Evolutionary conservation across 1,140 invertebrate species (phyloP).

Genomic region (Mycetomoellerius zeteki): DNA sequence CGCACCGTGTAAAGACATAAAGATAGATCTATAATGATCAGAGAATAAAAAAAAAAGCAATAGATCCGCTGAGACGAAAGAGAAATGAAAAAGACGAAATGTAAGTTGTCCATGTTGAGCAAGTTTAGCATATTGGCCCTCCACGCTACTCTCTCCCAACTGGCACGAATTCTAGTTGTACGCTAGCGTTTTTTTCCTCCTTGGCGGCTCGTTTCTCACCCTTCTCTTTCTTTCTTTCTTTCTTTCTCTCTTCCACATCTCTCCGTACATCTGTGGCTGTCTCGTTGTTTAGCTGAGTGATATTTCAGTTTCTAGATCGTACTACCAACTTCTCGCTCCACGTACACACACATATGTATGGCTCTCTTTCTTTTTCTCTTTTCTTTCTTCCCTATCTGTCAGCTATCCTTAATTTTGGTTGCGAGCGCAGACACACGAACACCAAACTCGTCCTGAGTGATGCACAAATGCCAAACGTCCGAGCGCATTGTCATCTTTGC

Average conservation of each 20-base stretch:
- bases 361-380: constrained; percentile 22
- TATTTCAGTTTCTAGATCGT: constrained; percentile 53
- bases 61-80: constrained; percentile 81
- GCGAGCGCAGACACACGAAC: constrained; percentile 67
- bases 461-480: constrained; percentile 68
- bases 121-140: constrained; percentile 83
- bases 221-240: not conserved
- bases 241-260: constrained; percentile 7
- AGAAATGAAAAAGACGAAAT: constrained; percentile 83
- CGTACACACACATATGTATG: constrained; percentile 25
- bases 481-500: constrained; percentile 37
- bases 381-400: not conserved
- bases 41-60: constrained; percentile 67
- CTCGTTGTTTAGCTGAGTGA: constrained; percentile 66
- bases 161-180: constrained; percentile 85
- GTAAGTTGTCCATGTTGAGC: constrained; percentile 85
- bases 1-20: constrained; percentile 60
- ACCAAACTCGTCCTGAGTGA: constrained; percentile 62
- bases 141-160: constrained; percentile 86
- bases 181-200: constrained; percentile 75
- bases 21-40: constrained; percentile 17
- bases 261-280: constrained; percentile 61
- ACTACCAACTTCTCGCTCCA: constrained; percentile 10
- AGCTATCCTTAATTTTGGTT: constrained; percentile 39
- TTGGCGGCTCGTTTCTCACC: constrained; percentile 66